phyloP scores from a whole-genome alignment of 2,113 vertebrate species.

The Indicator maculatus region DNA sequence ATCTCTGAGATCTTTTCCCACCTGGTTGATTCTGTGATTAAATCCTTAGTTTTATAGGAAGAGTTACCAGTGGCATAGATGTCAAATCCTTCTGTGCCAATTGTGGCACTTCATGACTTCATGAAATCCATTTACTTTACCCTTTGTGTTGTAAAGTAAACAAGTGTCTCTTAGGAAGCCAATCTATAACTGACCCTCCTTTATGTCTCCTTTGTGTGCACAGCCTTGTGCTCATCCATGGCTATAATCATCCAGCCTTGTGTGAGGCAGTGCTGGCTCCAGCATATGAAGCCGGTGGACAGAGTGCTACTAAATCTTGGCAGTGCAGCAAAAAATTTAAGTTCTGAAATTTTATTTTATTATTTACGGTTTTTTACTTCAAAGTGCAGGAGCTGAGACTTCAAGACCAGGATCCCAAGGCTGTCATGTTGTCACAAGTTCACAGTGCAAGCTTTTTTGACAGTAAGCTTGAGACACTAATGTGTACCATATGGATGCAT shows the following conservation, averaged over 20 bases:
- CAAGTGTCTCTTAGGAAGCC: not conserved
- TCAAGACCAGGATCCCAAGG: not conserved
- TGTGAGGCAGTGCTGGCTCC: not conserved
- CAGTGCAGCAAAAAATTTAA: not conserved
- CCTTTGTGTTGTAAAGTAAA: not conserved
- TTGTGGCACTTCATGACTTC: not conserved
- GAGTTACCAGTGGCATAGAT: not conserved
- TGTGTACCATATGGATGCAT: not conserved
- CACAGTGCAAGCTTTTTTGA: not conserved
- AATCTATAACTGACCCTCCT: not conserved
- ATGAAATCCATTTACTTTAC: not conserved
- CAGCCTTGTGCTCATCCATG: no score
- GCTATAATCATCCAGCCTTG: not conserved
- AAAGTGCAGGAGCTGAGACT: not conserved
- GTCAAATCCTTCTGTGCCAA: not conserved
- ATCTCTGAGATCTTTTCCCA: no score
- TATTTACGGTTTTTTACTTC: not conserved
- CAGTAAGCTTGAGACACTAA: not conserved
- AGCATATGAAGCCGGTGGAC: not conserved
- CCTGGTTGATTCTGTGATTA: not conserved
- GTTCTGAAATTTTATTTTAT: not conserved
- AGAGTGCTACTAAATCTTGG: not conserved
- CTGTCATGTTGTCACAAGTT: not conserved
- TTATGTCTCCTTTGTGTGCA: not conserved
- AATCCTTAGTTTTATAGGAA: not conserved